These are phyloP conservation scores for Athene noctua DNA, from an alignment of 2,113 vertebrate species.

Conservation along the genomic window DNA sequence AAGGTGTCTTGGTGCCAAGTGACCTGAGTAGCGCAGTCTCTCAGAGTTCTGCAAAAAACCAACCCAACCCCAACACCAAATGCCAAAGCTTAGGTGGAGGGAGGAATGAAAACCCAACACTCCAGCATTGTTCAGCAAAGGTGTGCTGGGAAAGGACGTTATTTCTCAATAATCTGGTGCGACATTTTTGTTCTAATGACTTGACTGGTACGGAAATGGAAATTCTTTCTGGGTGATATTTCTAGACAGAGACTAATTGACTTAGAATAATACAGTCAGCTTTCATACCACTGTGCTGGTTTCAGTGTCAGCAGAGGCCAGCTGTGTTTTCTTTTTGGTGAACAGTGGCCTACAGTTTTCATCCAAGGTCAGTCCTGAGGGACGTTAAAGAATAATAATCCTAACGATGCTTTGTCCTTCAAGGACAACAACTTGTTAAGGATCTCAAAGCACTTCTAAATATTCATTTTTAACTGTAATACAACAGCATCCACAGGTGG, in stretches of 20 bases:
- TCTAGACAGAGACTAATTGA: conserved; percentile 50
- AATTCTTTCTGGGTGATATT: conserved; percentile 44
- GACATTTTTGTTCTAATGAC: conserved; percentile 17
- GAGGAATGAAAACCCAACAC: background rate
- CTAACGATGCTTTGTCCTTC: conserved; percentile 20
- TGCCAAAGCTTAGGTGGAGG: background rate
- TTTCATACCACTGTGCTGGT: conserved; percentile 26
- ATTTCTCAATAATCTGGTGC: background rate
- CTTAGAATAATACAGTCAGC: conserved; percentile 53
- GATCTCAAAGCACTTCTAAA: background rate
- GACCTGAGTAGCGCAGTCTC: background rate
- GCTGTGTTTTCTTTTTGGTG: conserved; percentile 63
- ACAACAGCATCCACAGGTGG: background rate
- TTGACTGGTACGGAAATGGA: background rate
- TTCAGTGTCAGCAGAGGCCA: conserved; percentile 42
- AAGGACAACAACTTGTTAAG: background rate
- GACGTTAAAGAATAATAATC: conserved; percentile 25
- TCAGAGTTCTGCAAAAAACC: background rate
- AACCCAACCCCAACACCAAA: background rate
- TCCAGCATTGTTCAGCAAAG: background rate
- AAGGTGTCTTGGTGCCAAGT: background rate
- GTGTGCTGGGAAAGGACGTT: background rate
- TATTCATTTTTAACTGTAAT: background rate
- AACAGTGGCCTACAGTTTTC: conserved; percentile 38
- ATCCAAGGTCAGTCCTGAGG: conserved; percentile 31